Conservation (phyloP, 2,888 invertebrate genomes). For the Endotricha flammealis region DNA sequence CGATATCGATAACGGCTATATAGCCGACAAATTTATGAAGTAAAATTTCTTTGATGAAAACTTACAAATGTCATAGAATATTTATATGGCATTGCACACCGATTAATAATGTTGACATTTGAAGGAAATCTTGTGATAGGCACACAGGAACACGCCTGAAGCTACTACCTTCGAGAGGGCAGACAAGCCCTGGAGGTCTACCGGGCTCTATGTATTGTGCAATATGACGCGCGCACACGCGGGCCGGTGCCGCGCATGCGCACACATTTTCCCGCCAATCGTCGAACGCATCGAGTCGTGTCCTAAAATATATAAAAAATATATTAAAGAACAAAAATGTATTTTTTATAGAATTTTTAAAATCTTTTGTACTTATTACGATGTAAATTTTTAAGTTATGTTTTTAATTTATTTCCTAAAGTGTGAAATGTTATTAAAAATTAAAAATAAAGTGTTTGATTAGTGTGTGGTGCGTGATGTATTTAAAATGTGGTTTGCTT, state of each 20-base stretch:
- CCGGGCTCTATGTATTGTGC: conserved; percentile 51
- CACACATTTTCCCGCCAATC: conserved; percentile 69
- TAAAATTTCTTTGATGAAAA: too few species aligned
- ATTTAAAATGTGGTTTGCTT: conserved; percentile 57
- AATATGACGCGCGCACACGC: conserved; percentile 57
- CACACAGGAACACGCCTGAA: conserved; percentile 5
- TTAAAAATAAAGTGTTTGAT: conserved; percentile 22
- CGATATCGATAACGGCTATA: too few species aligned
- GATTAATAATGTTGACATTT: too few species aligned
- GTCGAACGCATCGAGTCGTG: conserved; percentile 49
- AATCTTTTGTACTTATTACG: too few species aligned
- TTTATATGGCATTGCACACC: too few species aligned
- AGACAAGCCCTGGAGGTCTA: conserved; percentile 4
- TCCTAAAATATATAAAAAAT: conserved; percentile 36
- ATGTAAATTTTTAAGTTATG: too few species aligned
- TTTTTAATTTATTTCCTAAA: conserved; percentile 9
- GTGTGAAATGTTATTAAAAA: conserved; percentile 9
- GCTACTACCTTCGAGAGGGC: conserved; percentile 6
- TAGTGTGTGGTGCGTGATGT: conserved; percentile 48
- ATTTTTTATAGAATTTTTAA: too few species aligned
- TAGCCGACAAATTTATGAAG: too few species aligned
- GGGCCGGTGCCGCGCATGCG: conserved; percentile 52
- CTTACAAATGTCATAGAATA: too few species aligned
- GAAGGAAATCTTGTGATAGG: too few species aligned
- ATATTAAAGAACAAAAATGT: too few species aligned